Percentiles rank a stretch among this genome's conserved stretches.
phyloP scores from a whole-genome alignment of 1,140 invertebrate species.

The Berghia stephanieae region DNA sequence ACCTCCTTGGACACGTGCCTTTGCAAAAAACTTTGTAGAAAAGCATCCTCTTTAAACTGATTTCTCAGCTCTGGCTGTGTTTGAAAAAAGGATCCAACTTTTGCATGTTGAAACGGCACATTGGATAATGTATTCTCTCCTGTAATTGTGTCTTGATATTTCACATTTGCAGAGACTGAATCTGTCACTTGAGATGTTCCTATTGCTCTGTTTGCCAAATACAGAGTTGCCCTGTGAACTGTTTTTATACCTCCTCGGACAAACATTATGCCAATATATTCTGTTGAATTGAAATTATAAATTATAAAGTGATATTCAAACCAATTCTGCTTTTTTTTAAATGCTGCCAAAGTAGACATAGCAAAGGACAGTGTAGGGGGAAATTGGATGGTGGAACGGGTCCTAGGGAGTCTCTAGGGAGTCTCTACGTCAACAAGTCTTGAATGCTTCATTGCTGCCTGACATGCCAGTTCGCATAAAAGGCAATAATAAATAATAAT shows the following conservation, averaged over 20 bases:
- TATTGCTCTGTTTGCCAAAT: background rate
- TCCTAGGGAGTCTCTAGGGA: too few species aligned
- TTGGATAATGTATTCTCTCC: background rate
- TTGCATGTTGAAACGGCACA: slow-evolving; percentile 51
- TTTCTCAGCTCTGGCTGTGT: slow-evolving; percentile 60
- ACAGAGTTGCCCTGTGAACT: background rate
- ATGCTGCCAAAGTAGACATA: too few species aligned
- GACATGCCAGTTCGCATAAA: too few species aligned
- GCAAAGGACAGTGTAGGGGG: too few species aligned
- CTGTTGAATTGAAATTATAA: too few species aligned
- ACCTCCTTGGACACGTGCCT: slow-evolving; percentile 60
- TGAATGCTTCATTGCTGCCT: too few species aligned
- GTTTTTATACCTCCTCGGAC: background rate
- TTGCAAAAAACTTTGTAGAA: slow-evolving; percentile 58
- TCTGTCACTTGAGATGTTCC: background rate
- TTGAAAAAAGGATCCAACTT: slow-evolving; percentile 63
- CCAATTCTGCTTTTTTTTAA: too few species aligned
- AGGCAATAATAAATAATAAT: too few species aligned
- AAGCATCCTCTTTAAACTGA: slow-evolving; percentile 59
- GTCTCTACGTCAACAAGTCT: too few species aligned
- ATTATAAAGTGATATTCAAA: too few species aligned
- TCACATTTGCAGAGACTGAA: background rate
- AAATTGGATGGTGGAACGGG: too few species aligned
- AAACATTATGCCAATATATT: background rate
- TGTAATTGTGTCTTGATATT: background rate